Base-by-base conservation (phyloP, 2,888 invertebrate genomes). In the Liopterus haemorrhoidalis region DNA sequence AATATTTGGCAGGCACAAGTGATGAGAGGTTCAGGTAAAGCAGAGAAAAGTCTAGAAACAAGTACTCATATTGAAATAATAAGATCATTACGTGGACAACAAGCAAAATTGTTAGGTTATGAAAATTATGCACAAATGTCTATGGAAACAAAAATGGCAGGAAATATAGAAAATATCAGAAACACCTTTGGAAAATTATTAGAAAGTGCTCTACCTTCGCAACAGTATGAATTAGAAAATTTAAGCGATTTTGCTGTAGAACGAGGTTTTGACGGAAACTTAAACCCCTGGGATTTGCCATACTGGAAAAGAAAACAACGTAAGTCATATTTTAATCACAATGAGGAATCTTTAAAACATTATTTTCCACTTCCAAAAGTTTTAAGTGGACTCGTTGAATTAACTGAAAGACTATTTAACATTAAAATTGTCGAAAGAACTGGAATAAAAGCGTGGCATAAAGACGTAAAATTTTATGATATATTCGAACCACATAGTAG, bases 131-230 rank as follows among this genome's bases (percentile, higher is more conserved):
- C 80, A 0, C 82, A 91, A 25, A 82, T 94, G 82, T 89, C 88
- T 24, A 89, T 95, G 89, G 82, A 87, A 69, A 92, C 91, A 0
- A 94, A 93, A 74, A 84, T 95, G 91, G 90, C 92, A 5, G 86
- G 83, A 5, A 82, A 73, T 51, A 68, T 88, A 9, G 79, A 85
- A 39, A 85, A 83, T 64, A 81, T 93, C 0, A 72, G 82, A 52
- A 73, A 76, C 48, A 75, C 83, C 48, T 71, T 95, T 18, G 73
- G 81, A 40, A 76, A 70, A 50, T 71, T 89, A 22, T 63, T 82
- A 0, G 75, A 78, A 54, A 76, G 73, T 57, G 87, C 89, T 0
- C 76, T 76, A 46, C 82, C 85, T 0, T 78, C 80, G 36, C 90
- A 92, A 63, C 79, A 83, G 45, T 68, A 73, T 4, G 93, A 94